Evolutionary conservation across 2,797 vertebrate genomes (phyloP), one percentile per base, ranked within the genome.

Genomic region (Heteromormyrus szaboi): DNA sequence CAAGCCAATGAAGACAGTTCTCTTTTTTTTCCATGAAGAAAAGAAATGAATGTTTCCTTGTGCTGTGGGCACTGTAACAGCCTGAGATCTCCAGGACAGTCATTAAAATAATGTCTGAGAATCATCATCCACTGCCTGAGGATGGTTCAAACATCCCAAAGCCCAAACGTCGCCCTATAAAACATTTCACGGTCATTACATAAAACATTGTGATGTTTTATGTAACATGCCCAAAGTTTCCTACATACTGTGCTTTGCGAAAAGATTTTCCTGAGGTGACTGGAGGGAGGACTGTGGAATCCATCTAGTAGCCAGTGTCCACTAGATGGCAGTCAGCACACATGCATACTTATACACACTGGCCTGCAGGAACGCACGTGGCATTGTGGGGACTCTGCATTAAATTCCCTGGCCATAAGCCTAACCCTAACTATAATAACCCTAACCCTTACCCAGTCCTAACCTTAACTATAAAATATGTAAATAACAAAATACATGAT

Each of bases 281-380:
- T 22, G 9, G 25, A 85, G 25, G 46, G 33, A 76, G 9, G n/a
- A 4, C 0, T 11, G 25, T 85, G 3, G 1, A 85, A 48, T 85
- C 5, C 22, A 7, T 7, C 2, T 86, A 4, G 25, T 25, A 14
- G 2, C 5, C 17, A 94, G 91, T 93, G 93, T 93, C 46, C 89
- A 90, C 91, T 94, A 95, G 94, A 94, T 94, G 94, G 95, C 93
- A 93, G 93, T 93, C 94, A 92, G 93, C 92, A 92, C 93, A 90
- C 93, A 93, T 93, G 91, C 92, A 89, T 29, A 29, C 22, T 12
- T 29, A 6, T 50, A 4, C 68, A 7, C 17, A 3, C 37, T 14
- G 33, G 11, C 17, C 0, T 41, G 56, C 56, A 0, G 56, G 22
- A 22, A 62, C 68, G 19, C 11, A 3, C 5, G 0, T 33, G 11